Evolutionary conservation across 2,888 invertebrate genomes (phyloP), one percentile per base, ranked within the genome.

Genomic region (Acanthoscelides obtectus): DNA sequence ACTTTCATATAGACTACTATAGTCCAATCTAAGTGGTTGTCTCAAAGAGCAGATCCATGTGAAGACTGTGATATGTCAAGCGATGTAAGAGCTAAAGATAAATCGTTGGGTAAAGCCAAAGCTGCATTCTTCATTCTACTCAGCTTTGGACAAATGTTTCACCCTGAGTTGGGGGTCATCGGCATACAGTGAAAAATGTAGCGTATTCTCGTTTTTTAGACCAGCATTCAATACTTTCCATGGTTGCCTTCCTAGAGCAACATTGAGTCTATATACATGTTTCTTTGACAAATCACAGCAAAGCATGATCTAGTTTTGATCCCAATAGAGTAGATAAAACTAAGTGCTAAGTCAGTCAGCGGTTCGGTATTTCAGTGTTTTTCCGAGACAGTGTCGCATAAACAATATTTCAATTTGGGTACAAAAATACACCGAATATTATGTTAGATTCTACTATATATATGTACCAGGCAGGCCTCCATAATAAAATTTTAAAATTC

Each of bases 391-490:
- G 79, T 75, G 78, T 78, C 80, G 81, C 82, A 78, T 74, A 77
- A 82, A 83, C 83, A 85, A 84, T 71, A 69, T 66, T 83, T 81
- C 5, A 45, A 82, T 68, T 83, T 83, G 84, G 85, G 84, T 85
- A 86, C 85, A 86, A 86, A 86, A 85, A 86, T 86, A 85, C 86
- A 85, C 85, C 84, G 83, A 86, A 83, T 83, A 45, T 45, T 45
- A 83, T 85, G 82, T 81, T 81, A 67, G 64, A 78, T 73, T 83
- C 81, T 81, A 82, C 81, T 81, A 77, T 77, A 78, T 77, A 79
- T 84, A 84, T 85, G 83, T 84, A 83, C 83, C 85, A 85, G 84
- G 84, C 85, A 85, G 84, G 85, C 84, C 83, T 85, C 83, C 45
- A 45, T 45, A 45, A 84, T 85, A 85, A 85, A 85, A 84, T 84